Conservation (phyloP, 2,113 vertebrate genomes). For the Poicephalus gulielmi region DNA sequence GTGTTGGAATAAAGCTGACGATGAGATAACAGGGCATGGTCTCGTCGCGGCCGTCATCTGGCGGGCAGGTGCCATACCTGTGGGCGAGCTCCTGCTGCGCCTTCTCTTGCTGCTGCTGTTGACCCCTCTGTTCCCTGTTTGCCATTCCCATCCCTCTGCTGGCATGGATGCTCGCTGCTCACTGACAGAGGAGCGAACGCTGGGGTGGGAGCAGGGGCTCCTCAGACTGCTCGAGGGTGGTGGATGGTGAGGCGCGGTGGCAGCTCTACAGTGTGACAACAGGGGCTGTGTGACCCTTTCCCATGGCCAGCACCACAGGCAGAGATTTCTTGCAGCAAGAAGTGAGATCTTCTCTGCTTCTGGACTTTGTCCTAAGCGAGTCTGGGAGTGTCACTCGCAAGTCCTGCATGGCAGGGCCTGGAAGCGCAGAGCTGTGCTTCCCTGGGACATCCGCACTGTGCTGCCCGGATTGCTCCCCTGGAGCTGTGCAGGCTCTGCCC, state of each 20-base stretch:
- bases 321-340: background rate
- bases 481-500: rapidly evolving
- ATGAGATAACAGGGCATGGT: background rate
- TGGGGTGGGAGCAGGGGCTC: background rate
- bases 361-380: background rate
- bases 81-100: background rate
- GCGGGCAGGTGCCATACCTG: background rate
- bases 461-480: background rate
- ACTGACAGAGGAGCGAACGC: rapidly evolving
- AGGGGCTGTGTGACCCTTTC: background rate
- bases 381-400: rapidly evolving
- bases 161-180: rapidly evolving
- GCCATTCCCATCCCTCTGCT: background rate
- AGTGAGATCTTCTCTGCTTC: background rate
- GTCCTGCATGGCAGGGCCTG: background rate
- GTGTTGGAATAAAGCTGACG: slow-evolving; percentile 32
- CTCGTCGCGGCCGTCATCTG: rapidly evolving
- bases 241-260: background rate
- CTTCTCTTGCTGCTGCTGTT: background rate
- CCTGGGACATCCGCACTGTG: background rate
- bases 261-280: background rate
- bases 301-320: background rate
- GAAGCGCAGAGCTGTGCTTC: rapidly evolving
- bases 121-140: background rate
- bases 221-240: background rate